Evolutionary conservation across 2,797 vertebrate genomes (phyloP).

Genomic region (Hydrophis major): DNA sequence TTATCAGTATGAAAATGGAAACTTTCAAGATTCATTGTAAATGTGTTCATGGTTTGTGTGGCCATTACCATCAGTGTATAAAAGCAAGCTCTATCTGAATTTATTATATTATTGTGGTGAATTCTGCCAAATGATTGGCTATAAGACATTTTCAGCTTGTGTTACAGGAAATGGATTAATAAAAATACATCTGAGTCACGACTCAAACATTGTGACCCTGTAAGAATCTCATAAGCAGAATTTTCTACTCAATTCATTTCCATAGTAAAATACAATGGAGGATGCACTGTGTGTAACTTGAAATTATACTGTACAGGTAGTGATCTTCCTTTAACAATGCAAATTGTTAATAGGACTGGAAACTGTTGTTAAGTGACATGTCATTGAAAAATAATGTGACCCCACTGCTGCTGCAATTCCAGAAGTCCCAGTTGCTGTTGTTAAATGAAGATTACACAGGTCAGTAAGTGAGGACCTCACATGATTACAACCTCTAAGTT

Average conservation of each 20-base stretch:
- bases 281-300: neutral
- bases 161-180: constrained; percentile 3
- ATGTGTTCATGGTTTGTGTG: constrained; percentile 48
- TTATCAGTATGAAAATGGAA: constrained; percentile 80
- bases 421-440: neutral
- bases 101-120: constrained; percentile 38
- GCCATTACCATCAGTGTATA: constrained; percentile 31
- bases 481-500: neutral
- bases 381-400: neutral
- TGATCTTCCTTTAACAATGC: neutral
- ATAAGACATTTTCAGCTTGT: neutral
- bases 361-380: neutral
- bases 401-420: neutral
- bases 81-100: constrained; percentile 44
- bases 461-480: neutral
- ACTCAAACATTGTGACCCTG: neutral
- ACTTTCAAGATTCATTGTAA: constrained; percentile 80
- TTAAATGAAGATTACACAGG: neutral
- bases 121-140: constrained; percentile 27
- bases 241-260: neutral
- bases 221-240: neutral
- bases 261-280: neutral
- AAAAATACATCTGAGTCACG: neutral
- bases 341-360: neutral
- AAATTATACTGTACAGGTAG: neutral